Evolutionary conservation across 2,797 vertebrate genomes (phyloP).

Genomic region (Scolopax bukidnonensis): DNA sequence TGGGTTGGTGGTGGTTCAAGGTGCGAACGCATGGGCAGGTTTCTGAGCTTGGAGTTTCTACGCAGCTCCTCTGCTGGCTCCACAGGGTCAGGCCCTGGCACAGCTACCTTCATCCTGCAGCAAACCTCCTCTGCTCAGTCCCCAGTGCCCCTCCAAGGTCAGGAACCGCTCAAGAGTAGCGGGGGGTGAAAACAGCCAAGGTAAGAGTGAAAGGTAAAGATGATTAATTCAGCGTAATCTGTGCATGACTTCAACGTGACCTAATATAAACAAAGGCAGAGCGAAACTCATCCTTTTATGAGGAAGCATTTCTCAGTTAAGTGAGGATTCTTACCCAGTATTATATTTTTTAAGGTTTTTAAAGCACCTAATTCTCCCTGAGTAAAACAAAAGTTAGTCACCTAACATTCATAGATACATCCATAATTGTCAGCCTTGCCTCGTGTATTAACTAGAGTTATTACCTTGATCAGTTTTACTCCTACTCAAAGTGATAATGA

Average conservation of each 20-base stretch:
- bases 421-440: neutral
- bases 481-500: neutral
- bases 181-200: neutral
- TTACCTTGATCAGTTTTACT: neutral
- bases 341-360: neutral
- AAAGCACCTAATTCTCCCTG: neutral
- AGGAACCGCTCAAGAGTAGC: neutral
- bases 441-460: neutral
- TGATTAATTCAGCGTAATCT: neutral
- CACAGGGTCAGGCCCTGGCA: fast-evolving
- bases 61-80: neutral
- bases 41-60: neutral
- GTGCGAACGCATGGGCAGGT: fast-evolving
- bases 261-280: neutral
- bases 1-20: neutral
- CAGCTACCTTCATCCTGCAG: neutral
- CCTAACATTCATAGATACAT: neutral
- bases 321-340: neutral
- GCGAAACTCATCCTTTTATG: neutral
- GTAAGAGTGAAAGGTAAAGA: neutral
- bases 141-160: neutral
- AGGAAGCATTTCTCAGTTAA: neutral
- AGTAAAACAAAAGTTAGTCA: neutral
- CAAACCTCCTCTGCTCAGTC: neutral
- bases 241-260: neutral